Conservation (phyloP, 1,140 invertebrate species). For the Trichonephila inaurata region DNA sequence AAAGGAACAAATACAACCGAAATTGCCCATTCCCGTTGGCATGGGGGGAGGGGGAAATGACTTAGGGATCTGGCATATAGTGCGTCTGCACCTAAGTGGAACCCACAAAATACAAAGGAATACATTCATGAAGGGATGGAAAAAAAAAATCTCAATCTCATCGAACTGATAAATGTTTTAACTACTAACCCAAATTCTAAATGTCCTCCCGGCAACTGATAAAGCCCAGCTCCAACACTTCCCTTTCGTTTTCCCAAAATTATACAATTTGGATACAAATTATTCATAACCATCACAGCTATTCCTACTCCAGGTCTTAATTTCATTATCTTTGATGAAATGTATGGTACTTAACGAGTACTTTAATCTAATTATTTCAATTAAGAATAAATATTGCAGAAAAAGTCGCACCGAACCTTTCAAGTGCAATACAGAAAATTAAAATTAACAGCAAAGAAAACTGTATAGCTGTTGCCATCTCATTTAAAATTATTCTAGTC, state of each 20-base stretch:
- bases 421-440: neutral
- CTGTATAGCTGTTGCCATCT: neutral
- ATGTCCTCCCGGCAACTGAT: slow-evolving; percentile 60
- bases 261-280: slow-evolving; percentile 34
- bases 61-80: no score
- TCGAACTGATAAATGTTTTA: neutral
- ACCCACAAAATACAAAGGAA: no score
- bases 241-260: slow-evolving; percentile 64
- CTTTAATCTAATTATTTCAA: no score
- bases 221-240: slow-evolving; percentile 18
- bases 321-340: no score
- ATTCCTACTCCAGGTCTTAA: slow-evolving; percentile 37
- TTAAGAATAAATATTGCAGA: no score
- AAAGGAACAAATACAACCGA: no score
- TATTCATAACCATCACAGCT: slow-evolving; percentile 44
- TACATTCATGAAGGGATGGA: no score
- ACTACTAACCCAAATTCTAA: slow-evolving; percentile 55
- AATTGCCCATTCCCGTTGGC: no score
- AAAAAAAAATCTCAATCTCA: no score
- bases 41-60: no score
- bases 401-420: neutral
- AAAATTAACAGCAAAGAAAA: neutral
- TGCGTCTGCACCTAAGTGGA: no score
- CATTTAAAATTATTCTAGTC: neutral
- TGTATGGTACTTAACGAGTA: no score